phyloP scores from a whole-genome alignment of 2,888 invertebrate genomes.

The Lypha dubia region DNA sequence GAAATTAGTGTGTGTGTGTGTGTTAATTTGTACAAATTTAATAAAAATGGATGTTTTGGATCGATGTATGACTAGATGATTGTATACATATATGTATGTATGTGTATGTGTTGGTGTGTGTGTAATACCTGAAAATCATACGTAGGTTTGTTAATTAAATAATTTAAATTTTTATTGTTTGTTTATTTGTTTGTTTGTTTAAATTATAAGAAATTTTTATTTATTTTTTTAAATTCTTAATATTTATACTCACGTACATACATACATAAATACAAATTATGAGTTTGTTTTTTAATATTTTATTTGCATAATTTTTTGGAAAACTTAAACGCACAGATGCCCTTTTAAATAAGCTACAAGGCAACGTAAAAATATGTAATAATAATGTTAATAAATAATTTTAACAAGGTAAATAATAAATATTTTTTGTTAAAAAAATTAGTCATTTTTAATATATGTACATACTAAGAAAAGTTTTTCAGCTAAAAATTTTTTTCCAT shows the following conservation, averaged over 20 bases:
- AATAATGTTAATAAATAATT: too few relatives aligned
- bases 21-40: background rate
- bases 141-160: conserved; percentile 14
- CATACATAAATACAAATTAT: conserved; percentile 30
- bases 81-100: background rate
- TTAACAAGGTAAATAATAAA: too few relatives aligned
- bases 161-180: background rate
- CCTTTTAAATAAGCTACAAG: conserved; percentile 8
- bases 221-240: background rate
- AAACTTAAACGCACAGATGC: conserved; percentile 20
- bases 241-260: background rate
- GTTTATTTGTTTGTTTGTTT: background rate
- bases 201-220: background rate
- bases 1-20: background rate
- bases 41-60: conserved; percentile 1
- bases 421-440: too few relatives aligned
- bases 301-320: conserved; percentile 49
- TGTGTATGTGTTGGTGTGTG: background rate
- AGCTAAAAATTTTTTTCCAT: too few relatives aligned
- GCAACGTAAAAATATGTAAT: background rate
- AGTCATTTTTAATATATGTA: too few relatives aligned
- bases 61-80: background rate
- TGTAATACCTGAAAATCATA: background rate
- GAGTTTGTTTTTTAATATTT: conserved; percentile 6
- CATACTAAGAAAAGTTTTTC: too few relatives aligned